These are phyloP conservation scores for Esox lucius DNA, from an alignment of 2,797 vertebrate genomes.

Conservation along the genomic window DNA sequence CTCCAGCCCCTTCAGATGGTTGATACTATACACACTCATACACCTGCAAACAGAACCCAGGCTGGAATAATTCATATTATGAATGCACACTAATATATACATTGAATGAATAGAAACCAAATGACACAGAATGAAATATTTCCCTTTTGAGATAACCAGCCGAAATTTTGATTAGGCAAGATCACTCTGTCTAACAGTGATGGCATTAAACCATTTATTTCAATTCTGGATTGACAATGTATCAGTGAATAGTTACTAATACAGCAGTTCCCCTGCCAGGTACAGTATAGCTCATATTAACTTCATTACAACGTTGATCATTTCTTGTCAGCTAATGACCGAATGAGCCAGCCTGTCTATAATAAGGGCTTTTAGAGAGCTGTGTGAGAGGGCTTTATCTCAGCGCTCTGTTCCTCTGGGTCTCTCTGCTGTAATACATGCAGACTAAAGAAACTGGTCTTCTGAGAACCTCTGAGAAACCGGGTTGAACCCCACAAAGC, in stretches of 20 bases:
- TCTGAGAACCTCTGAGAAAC: slow-evolving; percentile 20
- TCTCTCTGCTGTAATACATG: slow-evolving; percentile 2
- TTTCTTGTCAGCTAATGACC: slow-evolving; percentile 4
- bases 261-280: neutral
- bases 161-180: no score
- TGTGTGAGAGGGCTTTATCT: slow-evolving; percentile 19
- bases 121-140: no score
- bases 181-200: neutral
- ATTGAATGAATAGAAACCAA: no score
- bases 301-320: neutral
- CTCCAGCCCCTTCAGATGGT: neutral
- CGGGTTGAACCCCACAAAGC: slow-evolving; percentile 8
- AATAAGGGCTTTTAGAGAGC: slow-evolving; percentile 6
- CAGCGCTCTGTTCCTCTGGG: slow-evolving; percentile 10
- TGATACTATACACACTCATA: slow-evolving; percentile 5
- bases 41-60: neutral
- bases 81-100: no score
- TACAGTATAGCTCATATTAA: neutral
- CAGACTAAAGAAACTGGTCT: slow-evolving; percentile 11
- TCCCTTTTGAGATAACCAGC: no score
- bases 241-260: no score
- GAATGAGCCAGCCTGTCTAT: slow-evolving; percentile 1
- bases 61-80: neutral
- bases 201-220: neutral
- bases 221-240: neutral